A percentile compares a stretch with the other conserved stretches of the same genome.
phyloP scores from a whole-genome alignment of 2,797 vertebrate species.

The Brachyalestes nurse region DNA sequence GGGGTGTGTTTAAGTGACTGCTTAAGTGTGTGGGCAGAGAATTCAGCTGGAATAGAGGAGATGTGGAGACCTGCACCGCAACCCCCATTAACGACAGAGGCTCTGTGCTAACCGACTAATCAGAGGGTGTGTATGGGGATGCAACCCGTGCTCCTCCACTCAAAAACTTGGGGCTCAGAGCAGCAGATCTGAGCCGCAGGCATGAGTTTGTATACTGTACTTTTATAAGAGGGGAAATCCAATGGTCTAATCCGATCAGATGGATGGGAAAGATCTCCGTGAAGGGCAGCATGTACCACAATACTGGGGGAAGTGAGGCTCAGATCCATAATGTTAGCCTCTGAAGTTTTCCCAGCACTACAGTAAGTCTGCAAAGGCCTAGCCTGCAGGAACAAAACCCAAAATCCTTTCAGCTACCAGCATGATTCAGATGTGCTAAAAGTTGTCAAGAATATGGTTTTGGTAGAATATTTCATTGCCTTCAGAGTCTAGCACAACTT shows the following conservation, averaged over 20 bases:
- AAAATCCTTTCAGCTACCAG: constrained; percentile 67
- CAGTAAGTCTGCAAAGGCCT: constrained; percentile 62
- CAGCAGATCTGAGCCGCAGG: constrained; percentile 8
- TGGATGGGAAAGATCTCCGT: constrained; percentile 38
- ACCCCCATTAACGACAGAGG: constrained; percentile 67
- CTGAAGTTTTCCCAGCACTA: constrained; percentile 70
- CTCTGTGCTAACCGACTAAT: constrained; percentile 65
- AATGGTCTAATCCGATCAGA: constrained; percentile 41
- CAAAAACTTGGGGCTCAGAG: constrained; percentile 34
- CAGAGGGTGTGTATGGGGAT: constrained; percentile 50
- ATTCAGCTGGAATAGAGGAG: constrained; percentile 59
- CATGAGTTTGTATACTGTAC: constrained; percentile 35
- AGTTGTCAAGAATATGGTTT: constrained; percentile 54
- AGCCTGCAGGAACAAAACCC: constrained; percentile 68
- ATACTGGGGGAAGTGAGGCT: constrained; percentile 47
- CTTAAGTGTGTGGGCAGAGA: constrained; percentile 52
- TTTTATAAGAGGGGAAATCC: constrained; percentile 29
- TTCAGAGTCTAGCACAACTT: constrained; percentile 50
- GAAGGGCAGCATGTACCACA: constrained; percentile 17
- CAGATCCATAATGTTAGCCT: constrained; percentile 58
- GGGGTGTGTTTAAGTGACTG: constrained; percentile 23
- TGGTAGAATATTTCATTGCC: constrained; percentile 50
- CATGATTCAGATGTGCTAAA: constrained; percentile 67
- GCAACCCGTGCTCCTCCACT: constrained; percentile 24
- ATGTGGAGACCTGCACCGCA: constrained; percentile 35